phyloP scores from a whole-genome alignment of 2,113 vertebrate species.

The Illadopsis cleaveri region DNA sequence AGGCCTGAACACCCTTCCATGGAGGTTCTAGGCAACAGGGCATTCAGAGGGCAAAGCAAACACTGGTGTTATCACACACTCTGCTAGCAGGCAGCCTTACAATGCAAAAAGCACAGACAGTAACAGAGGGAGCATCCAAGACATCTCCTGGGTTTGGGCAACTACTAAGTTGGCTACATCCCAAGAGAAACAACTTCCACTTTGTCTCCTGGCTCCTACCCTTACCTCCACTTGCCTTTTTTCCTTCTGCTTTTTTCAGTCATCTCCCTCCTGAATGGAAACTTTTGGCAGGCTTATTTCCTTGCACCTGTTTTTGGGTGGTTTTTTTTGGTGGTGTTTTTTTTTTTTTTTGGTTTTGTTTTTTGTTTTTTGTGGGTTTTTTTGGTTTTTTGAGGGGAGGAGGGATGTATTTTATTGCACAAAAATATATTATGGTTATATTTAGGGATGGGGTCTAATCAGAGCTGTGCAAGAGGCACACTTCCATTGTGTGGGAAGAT shows the following conservation, averaged over 20 bases:
- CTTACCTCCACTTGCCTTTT: conserved; percentile 24
- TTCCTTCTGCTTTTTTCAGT: conserved; percentile 37
- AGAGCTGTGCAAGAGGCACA: neutral
- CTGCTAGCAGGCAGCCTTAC: neutral
- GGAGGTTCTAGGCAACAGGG: neutral
- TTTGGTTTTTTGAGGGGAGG: too few relatives aligned
- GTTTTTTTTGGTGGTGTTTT: neutral
- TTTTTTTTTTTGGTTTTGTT: neutral
- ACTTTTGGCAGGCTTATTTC: conserved; percentile 59
- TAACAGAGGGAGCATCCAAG: conserved; percentile 13
- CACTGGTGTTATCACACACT: fast-evolving
- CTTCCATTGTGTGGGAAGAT: neutral
- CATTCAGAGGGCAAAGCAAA: neutral
- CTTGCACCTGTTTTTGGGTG: conserved; percentile 62
- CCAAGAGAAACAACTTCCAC: conserved; percentile 54
- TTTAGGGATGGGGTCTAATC: neutral
- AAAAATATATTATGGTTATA: neutral
- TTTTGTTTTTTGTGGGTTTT: too few relatives aligned
- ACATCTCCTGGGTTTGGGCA: neutral
- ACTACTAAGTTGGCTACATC: conserved; percentile 49
- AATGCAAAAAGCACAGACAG: neutral
- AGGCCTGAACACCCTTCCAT: neutral
- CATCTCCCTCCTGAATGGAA: conserved; percentile 40
- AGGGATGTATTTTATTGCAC: neutral
- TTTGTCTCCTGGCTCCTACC: conserved; percentile 2